phyloP scores from a whole-genome alignment of 1,140 invertebrate species.

The Wiebesia pumilae region DNA sequence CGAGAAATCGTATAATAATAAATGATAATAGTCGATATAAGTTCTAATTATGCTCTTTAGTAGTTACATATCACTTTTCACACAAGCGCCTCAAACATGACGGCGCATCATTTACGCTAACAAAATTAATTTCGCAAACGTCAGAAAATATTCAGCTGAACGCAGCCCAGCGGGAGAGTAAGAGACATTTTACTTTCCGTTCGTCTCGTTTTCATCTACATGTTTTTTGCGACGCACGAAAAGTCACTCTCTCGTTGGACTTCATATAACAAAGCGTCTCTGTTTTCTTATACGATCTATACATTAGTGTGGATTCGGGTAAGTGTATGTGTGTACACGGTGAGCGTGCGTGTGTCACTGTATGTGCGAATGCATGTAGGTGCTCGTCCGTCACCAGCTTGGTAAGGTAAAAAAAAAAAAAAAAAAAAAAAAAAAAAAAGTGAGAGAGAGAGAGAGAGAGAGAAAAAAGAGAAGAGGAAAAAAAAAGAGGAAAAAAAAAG shows the following conservation, averaged over 20 bases:
- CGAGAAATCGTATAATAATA: slow-evolving; percentile 22
- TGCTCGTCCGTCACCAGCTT: neutral
- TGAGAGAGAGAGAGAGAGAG: too few relatives aligned
- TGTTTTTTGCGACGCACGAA: neutral
- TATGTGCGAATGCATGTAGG: neutral
- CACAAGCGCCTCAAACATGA: slow-evolving; percentile 8
- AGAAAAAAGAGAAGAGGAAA: too few relatives aligned
- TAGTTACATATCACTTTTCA: slow-evolving; percentile 45
- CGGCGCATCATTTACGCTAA: neutral
- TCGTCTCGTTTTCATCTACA: neutral
- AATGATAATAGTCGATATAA: slow-evolving; percentile 39
- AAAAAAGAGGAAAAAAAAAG: too few relatives aligned
- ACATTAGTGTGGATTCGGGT: neutral
- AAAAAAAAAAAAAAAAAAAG: neutral
- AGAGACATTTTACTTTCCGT: neutral
- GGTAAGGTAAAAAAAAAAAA: too few relatives aligned
- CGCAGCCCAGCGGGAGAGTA: neutral
- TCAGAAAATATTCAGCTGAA: neutral
- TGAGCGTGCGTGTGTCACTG: neutral
- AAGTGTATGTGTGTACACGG: neutral
- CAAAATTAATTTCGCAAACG: neutral
- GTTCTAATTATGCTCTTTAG: slow-evolving; percentile 47
- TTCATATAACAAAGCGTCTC: neutral
- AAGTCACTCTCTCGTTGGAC: neutral
- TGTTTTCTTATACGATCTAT: neutral